Evolutionary conservation across 1,140 invertebrate species (phyloP).

Genomic region (Pseudoatta argentina): DNA sequence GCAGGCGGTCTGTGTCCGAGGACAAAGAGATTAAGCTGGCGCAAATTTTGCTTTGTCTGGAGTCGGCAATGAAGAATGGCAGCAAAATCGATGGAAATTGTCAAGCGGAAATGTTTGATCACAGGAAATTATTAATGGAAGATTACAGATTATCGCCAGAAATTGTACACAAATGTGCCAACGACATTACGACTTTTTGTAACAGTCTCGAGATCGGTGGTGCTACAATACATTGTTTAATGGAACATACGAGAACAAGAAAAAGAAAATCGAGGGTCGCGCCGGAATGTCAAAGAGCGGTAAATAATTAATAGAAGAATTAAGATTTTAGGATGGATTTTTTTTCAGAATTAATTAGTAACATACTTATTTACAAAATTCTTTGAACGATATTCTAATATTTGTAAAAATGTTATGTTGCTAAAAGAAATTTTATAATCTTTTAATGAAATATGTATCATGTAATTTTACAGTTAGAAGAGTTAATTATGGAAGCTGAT

Average conservation of each 20-base stretch:
- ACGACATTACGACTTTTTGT: slow-evolving; percentile 93
- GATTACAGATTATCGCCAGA: slow-evolving; percentile 97
- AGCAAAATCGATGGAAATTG: slow-evolving; percentile 91
- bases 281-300: slow-evolving; percentile 90
- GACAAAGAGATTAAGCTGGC: slow-evolving; percentile 95
- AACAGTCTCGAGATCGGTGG: slow-evolving; percentile 92
- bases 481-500: slow-evolving; percentile 93
- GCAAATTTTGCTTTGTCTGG: slow-evolving; percentile 97
- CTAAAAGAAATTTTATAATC: slow-evolving; percentile 52
- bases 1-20: slow-evolving; percentile 91
- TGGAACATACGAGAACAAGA: slow-evolving; percentile 93
- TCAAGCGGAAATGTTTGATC: slow-evolving; percentile 95
- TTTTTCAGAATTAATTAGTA: background rate
- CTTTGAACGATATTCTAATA: background rate
- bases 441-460: slow-evolving; percentile 16
- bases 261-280: slow-evolving; percentile 89
- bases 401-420: slow-evolving; percentile 72
- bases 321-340: background rate
- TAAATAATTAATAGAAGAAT: slow-evolving; percentile 77
- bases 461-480: slow-evolving; percentile 88
- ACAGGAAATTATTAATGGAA: slow-evolving; percentile 96
- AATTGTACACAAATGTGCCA: slow-evolving; percentile 94
- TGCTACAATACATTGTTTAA: slow-evolving; percentile 97
- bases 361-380: slow-evolving; percentile 43
- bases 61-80: slow-evolving; percentile 93